phyloP scores from a whole-genome alignment of 2,888 invertebrate genomes.

The Eudemis profundana region DNA sequence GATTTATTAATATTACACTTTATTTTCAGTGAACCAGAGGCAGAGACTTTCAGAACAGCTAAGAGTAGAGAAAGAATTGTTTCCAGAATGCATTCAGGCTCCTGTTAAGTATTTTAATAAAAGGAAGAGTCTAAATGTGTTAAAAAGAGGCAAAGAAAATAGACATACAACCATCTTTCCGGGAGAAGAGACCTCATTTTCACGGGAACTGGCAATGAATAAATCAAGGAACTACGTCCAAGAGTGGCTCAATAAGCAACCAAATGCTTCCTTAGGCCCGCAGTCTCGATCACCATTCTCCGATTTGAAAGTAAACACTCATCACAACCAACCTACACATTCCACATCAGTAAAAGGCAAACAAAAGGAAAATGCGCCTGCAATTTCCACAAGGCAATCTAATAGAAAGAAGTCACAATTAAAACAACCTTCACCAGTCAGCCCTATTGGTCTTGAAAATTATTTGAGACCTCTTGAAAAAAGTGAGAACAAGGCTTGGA shows the following conservation, averaged over 20 bases:
- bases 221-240: conserved; percentile 64
- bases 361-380: conserved; percentile 33
- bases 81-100: conserved; percentile 78
- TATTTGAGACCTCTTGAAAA: conserved; percentile 33
- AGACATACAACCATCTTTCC: conserved; percentile 53
- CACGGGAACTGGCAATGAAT: conserved; percentile 60
- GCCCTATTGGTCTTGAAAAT: conserved; percentile 42
- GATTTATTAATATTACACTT: conserved; percentile 1
- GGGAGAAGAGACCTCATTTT: conserved; percentile 61
- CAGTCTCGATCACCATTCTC: conserved; percentile 65
- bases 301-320: conserved; percentile 65
- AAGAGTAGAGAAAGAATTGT: conserved; percentile 73
- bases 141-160: conserved; percentile 61
- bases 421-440: conserved; percentile 48
- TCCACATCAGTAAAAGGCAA: conserved; percentile 32
- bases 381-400: conserved; percentile 3
- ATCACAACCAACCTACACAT: neutral
- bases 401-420: conserved; percentile 44
- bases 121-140: conserved; percentile 61
- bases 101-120: conserved; percentile 73
- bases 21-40: conserved; percentile 65
- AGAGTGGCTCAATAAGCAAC: conserved; percentile 69
- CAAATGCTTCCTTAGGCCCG: conserved; percentile 47
- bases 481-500: conserved; percentile 39
- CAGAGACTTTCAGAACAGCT: conserved; percentile 68